phyloP scores from a whole-genome alignment of 2,888 invertebrate species.

The Synanthedon andrenaeformis region DNA sequence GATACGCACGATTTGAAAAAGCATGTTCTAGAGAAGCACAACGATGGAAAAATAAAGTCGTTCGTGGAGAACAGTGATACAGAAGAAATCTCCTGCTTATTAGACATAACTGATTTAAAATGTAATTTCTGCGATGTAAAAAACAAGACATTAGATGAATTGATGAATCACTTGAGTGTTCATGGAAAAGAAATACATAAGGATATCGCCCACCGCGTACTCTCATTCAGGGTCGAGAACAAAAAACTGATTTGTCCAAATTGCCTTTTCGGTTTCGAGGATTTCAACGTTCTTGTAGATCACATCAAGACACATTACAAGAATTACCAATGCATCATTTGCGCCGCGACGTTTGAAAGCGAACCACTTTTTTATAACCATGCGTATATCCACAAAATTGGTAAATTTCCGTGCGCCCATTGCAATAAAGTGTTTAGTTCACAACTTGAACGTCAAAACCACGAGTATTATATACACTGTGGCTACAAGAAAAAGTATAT shows the following conservation, averaged over 20 bases:
- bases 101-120: slow-evolving; percentile 36
- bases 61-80: slow-evolving; percentile 16
- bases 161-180: slow-evolving; percentile 36
- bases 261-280: slow-evolving; percentile 16
- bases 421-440: slow-evolving; percentile 13
- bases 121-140: slow-evolving; percentile 30
- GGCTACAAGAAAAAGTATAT: slow-evolving; percentile 4
- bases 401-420: slow-evolving; percentile 17
- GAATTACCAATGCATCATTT: slow-evolving; percentile 6
- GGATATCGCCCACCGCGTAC: slow-evolving; percentile 40
- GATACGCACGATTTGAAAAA: neutral
- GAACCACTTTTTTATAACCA: slow-evolving; percentile 5
- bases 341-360: slow-evolving; percentile 13
- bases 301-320: slow-evolving; percentile 3
- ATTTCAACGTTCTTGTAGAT: slow-evolving; percentile 12
- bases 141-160: slow-evolving; percentile 23
- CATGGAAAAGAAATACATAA: slow-evolving; percentile 34
- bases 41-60: slow-evolving; percentile 7
- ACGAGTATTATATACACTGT: slow-evolving; percentile 13
- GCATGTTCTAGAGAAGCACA: slow-evolving; percentile 1
- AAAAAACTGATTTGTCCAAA: slow-evolving; percentile 20
- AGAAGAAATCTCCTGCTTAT: slow-evolving; percentile 33
- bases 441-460: slow-evolving; percentile 8
- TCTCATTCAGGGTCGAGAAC: slow-evolving; percentile 27
- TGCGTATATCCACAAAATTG: slow-evolving; percentile 11